These are phyloP conservation scores for Linepithema humile DNA, from an alignment of 1,140 invertebrate species.

Conservation along the genomic window DNA sequence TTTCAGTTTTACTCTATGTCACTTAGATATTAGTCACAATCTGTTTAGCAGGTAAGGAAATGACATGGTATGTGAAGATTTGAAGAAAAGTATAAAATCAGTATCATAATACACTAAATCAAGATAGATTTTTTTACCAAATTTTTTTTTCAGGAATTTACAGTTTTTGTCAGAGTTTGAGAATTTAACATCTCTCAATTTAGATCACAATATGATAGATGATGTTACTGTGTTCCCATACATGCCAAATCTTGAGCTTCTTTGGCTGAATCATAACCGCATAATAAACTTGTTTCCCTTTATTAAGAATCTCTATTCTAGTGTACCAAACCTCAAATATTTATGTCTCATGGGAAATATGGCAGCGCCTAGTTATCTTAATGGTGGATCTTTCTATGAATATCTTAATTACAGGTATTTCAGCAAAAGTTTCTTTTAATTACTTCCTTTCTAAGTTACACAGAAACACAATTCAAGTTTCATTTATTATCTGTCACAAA, in stretches of 20 bases:
- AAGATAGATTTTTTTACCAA: neutral
- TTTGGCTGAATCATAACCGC: conserved; percentile 92
- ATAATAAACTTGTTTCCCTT: conserved; percentile 89
- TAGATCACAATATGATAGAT: conserved; percentile 90
- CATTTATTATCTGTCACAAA: neutral
- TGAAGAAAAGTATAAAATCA: neutral
- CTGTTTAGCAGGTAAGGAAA: conserved; percentile 87
- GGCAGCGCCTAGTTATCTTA: conserved; percentile 90
- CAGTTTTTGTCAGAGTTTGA: conserved; percentile 88
- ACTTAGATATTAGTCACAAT: conserved; percentile 90
- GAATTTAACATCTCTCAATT: conserved; percentile 88
- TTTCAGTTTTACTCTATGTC: conserved; percentile 79
- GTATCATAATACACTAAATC: conserved; percentile 6
- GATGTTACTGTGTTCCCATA: conserved; percentile 88
- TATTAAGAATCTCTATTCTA: conserved; percentile 87
- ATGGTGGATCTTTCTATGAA: conserved; percentile 90
- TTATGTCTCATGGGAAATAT: conserved; percentile 92
- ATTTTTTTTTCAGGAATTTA: conserved; percentile 86
- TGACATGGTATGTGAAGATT: neutral
- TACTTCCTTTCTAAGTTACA: conserved; percentile 20
- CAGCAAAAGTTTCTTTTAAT: neutral
- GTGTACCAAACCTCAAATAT: conserved; percentile 88
- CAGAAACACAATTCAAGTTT: neutral
- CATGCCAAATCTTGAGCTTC: conserved; percentile 88
- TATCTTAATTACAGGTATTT: conserved; percentile 91